Evolutionary conservation across 2,113 vertebrate genomes (phyloP).

Genomic region (Chaetura pelagica): DNA sequence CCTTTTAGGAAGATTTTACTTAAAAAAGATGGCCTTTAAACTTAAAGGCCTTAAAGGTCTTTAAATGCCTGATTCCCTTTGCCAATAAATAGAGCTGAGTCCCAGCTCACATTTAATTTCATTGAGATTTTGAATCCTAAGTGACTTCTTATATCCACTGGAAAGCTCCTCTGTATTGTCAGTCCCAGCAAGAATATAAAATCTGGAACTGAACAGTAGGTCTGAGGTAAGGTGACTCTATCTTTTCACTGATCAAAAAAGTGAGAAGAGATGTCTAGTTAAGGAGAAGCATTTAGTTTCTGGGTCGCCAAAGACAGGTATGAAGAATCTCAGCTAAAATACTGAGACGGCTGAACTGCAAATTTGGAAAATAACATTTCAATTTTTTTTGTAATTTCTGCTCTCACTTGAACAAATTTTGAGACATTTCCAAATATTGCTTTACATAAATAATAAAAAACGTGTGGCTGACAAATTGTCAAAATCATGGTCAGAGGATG

Average conservation of each 20-base stretch:
- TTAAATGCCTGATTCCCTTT: background rate
- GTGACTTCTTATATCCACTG: rapidly evolving
- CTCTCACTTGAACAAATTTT: background rate
- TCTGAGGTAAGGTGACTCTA: background rate
- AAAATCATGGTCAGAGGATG: background rate
- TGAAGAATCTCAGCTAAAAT: background rate
- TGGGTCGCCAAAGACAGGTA: background rate
- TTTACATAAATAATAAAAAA: background rate
- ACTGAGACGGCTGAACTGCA: background rate
- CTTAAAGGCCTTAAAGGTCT: too few species aligned
- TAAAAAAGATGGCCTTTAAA: background rate
- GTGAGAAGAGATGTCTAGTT: background rate
- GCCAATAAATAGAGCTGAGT: background rate
- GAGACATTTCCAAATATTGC: background rate
- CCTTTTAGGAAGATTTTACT: background rate
- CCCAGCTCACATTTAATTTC: background rate
- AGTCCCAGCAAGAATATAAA: background rate
- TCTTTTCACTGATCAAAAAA: background rate
- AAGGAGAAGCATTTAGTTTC: background rate
- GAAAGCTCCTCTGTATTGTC: background rate
- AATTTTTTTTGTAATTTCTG: background rate
- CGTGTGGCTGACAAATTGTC: background rate
- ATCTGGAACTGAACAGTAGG: background rate
- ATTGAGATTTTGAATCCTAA: background rate
- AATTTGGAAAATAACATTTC: background rate